Conservation (phyloP, 2,888 invertebrate species). For the Homarus gammarus region DNA sequence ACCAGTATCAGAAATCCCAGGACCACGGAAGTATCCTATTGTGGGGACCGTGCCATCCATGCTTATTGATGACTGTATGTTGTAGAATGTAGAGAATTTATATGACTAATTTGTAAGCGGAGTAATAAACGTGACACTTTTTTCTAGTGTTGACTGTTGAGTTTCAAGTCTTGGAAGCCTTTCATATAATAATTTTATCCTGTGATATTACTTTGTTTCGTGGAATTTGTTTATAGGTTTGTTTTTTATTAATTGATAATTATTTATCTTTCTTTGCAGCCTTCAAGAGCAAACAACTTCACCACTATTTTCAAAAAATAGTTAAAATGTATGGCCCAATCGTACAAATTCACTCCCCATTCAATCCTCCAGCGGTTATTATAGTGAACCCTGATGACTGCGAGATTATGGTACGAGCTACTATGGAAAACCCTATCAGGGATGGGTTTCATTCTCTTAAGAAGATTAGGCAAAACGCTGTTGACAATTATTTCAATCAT, state of each 20-base stretch:
- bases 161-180: too few relatives aligned
- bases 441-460: slow-evolving; percentile 80
- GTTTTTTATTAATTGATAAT: too few relatives aligned
- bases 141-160: too few relatives aligned
- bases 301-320: background rate
- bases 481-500: slow-evolving; percentile 77
- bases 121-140: too few relatives aligned
- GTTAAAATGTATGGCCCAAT: slow-evolving; percentile 9
- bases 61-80: background rate
- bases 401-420: slow-evolving; percentile 79
- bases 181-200: too few relatives aligned
- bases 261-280: background rate
- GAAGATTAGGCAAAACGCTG: slow-evolving; percentile 78
- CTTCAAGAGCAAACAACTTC: background rate
- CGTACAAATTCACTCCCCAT: background rate
- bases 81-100: too few relatives aligned
- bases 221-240: too few relatives aligned
- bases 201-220: too few relatives aligned
- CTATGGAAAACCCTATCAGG: slow-evolving; percentile 80
- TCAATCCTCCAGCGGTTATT: slow-evolving; percentile 78
- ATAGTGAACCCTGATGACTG: slow-evolving; percentile 82
- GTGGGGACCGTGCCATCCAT: background rate
- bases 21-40: background rate
- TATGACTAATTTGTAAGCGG: too few relatives aligned
- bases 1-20: slow-evolving; percentile 1